These are phyloP conservation scores for Cephus pygmeus DNA, from an alignment of 2,888 invertebrate species.

Conservation along the genomic window DNA sequence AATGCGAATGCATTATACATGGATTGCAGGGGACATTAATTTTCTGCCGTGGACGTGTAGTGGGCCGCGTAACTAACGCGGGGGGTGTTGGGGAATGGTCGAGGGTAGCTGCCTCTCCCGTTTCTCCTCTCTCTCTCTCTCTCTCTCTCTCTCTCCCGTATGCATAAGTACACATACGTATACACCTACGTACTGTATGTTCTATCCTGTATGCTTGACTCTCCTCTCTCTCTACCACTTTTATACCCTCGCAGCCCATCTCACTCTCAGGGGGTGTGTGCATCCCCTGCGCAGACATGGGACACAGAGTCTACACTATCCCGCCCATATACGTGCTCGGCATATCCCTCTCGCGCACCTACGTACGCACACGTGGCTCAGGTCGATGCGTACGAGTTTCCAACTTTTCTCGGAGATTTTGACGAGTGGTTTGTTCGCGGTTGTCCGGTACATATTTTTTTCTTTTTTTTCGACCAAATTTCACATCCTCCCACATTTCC, in stretches of 20 bases:
- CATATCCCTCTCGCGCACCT: background rate
- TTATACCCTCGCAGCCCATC: background rate
- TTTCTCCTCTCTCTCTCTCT: background rate
- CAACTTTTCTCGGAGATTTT: slow-evolving; percentile 53
- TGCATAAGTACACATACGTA: background rate
- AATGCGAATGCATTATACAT: slow-evolving; percentile 66
- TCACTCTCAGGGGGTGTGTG: background rate
- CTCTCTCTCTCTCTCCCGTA: background rate
- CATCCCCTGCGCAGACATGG: background rate
- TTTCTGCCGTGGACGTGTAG: slow-evolving; percentile 65
- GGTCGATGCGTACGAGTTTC: background rate
- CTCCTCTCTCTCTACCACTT: background rate
- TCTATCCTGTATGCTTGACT: background rate
- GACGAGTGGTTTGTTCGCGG: slow-evolving; percentile 47
- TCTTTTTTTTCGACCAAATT: background rate
- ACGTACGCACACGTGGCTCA: background rate
- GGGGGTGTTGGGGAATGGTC: slow-evolving; percentile 7
- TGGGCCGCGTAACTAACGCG: slow-evolving; percentile 32
- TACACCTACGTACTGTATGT: background rate
- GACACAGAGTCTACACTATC: background rate
- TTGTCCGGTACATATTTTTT: background rate
- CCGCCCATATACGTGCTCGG: background rate
- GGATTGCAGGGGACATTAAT: slow-evolving; percentile 67
- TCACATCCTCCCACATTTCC: background rate
- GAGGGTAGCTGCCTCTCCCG: slow-evolving; percentile 19